Evolutionary conservation across 1,140 invertebrate genomes (phyloP).

Genomic region (Dryas iulia): DNA sequence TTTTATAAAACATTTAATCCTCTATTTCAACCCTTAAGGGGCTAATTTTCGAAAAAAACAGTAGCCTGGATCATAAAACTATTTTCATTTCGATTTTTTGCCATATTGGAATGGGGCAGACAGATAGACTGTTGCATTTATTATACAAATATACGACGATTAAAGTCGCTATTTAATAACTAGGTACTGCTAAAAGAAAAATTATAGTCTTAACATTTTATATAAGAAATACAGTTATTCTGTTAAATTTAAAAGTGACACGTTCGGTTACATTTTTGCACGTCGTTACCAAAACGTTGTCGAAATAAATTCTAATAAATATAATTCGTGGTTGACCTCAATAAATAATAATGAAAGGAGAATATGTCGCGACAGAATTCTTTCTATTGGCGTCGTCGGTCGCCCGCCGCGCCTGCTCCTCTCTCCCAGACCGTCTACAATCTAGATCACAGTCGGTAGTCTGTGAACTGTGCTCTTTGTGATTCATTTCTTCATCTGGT

Average conservation of each 20-base stretch:
- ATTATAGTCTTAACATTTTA: no score
- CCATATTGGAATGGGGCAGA: no score
- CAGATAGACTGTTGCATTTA: no score
- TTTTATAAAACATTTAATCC: no score
- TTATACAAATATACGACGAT: no score
- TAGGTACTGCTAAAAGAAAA: no score
- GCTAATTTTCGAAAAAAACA: no score
- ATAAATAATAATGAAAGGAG: background rate
- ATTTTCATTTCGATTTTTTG: no score
- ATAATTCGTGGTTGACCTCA: conserved; percentile 7
- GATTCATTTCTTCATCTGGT: background rate
- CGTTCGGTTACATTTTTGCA: background rate
- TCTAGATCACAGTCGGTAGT: background rate
- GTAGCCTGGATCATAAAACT: no score
- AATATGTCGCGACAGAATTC: background rate
- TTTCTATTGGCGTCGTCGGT: background rate
- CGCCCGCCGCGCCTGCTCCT: background rate
- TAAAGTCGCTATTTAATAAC: no score
- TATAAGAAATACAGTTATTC: no score
- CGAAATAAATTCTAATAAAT: background rate
- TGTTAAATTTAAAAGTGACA: background rate
- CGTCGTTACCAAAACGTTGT: background rate
- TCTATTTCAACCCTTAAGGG: no score
- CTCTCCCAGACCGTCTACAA: background rate
- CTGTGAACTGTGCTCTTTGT: background rate